phyloP scores from a whole-genome alignment of 23 tunicate species.

The Styela plicata region DNA sequence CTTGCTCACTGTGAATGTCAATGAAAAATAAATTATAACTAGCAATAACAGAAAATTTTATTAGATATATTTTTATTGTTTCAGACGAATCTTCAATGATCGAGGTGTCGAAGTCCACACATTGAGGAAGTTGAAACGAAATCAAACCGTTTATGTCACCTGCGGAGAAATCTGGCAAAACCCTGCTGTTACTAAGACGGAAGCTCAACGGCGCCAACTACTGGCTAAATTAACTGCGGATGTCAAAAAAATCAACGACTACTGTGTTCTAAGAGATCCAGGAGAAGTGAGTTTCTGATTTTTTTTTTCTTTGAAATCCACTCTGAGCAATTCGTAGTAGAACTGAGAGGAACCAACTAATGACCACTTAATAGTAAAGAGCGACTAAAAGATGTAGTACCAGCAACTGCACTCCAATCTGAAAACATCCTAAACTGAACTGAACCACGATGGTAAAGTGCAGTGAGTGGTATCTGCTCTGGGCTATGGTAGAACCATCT shows the following conservation, averaged over 20 bases:
- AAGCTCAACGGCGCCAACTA: conserved; percentile 62
- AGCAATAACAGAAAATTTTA: too few relatives aligned
- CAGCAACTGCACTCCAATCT: too few relatives aligned
- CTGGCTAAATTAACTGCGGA: conserved; percentile 61
- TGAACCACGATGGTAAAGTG: neutral
- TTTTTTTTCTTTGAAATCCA: too few relatives aligned
- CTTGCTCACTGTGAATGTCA: too few relatives aligned
- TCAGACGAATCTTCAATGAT: conserved; percentile 71
- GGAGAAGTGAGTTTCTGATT: conserved; percentile 33
- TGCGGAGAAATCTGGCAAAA: conserved; percentile 62
- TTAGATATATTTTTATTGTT: too few relatives aligned
- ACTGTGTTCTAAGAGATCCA: conserved; percentile 52
- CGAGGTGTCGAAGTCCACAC: conserved; percentile 53
- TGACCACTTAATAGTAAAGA: too few relatives aligned
- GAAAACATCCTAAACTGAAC: neutral
- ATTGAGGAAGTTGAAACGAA: conserved; percentile 50
- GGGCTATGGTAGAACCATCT: too few relatives aligned
- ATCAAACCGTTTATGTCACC: conserved; percentile 57
- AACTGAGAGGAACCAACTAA: too few relatives aligned
- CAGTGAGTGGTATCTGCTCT: too few relatives aligned
- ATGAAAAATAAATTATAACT: too few relatives aligned
- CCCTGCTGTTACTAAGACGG: conserved; percentile 53
- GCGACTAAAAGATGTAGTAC: too few relatives aligned
- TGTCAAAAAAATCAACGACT: conserved; percentile 55
- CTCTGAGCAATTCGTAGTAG: too few relatives aligned